These are phyloP conservation scores for Antechinus stuartii DNA, from an alignment of 2,113 vertebrate species.

Conservation along the genomic window DNA sequence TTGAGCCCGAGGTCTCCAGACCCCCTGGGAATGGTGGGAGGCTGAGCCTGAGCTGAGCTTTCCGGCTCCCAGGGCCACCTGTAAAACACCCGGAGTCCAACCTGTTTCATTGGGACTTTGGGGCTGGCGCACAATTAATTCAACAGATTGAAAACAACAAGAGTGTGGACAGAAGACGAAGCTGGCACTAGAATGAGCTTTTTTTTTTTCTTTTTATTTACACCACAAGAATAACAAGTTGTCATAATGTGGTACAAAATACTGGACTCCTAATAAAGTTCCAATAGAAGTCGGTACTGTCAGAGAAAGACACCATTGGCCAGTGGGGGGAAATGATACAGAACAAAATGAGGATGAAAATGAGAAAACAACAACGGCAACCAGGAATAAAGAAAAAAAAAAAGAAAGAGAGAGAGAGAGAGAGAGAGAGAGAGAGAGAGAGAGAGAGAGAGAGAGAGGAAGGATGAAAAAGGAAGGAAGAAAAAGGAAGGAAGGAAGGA, in stretches of 20 bases:
- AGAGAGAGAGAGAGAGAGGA: no score
- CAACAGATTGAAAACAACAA: not conserved
- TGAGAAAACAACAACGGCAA: constrained; percentile 46
- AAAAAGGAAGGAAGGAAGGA: no score
- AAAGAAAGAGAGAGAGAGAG: no score
- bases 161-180: not conserved
- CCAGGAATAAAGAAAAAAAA: not conserved
- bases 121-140: not conserved
- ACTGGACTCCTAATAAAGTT: constrained; percentile 88
- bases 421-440: no score
- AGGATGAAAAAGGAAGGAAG: no score
- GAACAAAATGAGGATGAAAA: constrained; percentile 47
- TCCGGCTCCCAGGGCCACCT: not conserved
- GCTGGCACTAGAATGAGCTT: constrained; percentile 49
- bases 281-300: constrained; percentile 83
- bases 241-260: constrained; percentile 87
- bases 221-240: constrained; percentile 90
- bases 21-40: not conserved
- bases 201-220: constrained; percentile 90
- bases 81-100: not conserved
- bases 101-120: not conserved
- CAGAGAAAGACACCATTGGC: constrained; percentile 84
- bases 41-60: not conserved
- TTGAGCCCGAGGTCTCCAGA: not conserved
- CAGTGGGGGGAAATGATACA: constrained; percentile 64